Evolutionary conservation across 2,888 invertebrate genomes (phyloP), one percentile per base, ranked within the genome.

Genomic region (Hydrotaea diabolus): DNA sequence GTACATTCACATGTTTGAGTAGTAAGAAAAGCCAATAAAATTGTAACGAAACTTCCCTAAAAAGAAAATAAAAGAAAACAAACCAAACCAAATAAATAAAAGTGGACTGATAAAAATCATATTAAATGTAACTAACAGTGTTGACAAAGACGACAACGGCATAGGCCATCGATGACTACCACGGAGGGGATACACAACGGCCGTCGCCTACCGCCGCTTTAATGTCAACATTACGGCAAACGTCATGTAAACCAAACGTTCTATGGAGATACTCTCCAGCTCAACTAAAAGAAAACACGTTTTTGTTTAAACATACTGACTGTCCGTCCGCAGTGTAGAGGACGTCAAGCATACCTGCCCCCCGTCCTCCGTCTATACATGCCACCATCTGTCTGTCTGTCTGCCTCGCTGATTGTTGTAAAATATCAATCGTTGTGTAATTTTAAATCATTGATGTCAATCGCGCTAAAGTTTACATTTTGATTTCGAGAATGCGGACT

Each of bases 371-470:
- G 36, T 36, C 36, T 36, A 5, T 46, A 7, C 9, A 19, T 19
- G 19, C 23, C 1, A 3, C 19, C 19, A 13, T 55, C 55, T 23
- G 3, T 26, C 59, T 4, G 0, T 15, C 59, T 59, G 59, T 26
- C 59, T 19, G 19, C 15, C 23, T 57, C 23, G 21, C 19, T 82
- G 85, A 80, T 74, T 84, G 86, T 86, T 88, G 87, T 85, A 77
- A 86, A 88, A 66, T 66, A 66, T 88, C 89, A 89, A 89, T 89
- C 87, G 89, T 86, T 89, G 88, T 90, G 89, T 89, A 90, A 90
- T 90, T 90, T 83, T 89, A 90, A 91, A 90, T 90, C 91, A 90
- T 88, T 89, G 89, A 90, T 90, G 90, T 90, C 90, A 90, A 91
- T 90, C 91, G 89, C 91, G 89, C 53, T 77, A 87, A 89, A 90